Evolutionary conservation across 2,888 invertebrate genomes (phyloP).

Genomic region (Corythucha ciliata): DNA sequence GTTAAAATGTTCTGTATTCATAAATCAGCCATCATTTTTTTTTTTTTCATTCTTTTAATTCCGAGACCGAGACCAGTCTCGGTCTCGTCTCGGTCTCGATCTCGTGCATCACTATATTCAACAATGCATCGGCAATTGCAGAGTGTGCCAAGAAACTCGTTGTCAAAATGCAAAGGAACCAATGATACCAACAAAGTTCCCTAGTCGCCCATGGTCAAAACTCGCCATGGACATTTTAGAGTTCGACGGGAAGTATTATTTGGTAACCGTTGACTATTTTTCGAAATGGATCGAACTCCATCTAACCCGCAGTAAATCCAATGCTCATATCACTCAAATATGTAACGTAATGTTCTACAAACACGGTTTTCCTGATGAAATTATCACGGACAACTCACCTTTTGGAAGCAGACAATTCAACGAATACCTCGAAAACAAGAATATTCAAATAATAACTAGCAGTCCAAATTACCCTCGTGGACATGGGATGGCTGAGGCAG

Average conservation of each 20-base stretch:
- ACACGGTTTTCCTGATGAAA: constrained; percentile 5
- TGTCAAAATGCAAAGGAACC: no score
- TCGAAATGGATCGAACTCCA: constrained; percentile 6
- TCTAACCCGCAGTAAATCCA: background rate
- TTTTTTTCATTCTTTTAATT: no score
- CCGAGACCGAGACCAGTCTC: no score
- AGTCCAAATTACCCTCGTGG: constrained; percentile 10
- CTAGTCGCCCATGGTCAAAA: no score
- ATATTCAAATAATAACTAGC: background rate
- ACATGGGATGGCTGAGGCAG: constrained; percentile 8
- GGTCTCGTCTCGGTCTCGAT: no score
- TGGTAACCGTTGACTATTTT: constrained; percentile 7
- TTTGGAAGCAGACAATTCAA: background rate
- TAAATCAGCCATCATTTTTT: no score
- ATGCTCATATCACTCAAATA: background rate
- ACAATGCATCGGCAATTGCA: no score
- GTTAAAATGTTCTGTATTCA: no score
- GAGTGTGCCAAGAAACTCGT: no score
- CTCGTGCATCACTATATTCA: no score
- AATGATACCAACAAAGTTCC: no score
- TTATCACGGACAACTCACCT: constrained; percentile 8
- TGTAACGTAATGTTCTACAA: background rate
- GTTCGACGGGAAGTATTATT: background rate
- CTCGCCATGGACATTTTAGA: constrained; percentile 11
- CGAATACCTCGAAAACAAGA: background rate